Conservation (phyloP, 2,113 vertebrate genomes). For the Burhinus oedicnemus region DNA sequence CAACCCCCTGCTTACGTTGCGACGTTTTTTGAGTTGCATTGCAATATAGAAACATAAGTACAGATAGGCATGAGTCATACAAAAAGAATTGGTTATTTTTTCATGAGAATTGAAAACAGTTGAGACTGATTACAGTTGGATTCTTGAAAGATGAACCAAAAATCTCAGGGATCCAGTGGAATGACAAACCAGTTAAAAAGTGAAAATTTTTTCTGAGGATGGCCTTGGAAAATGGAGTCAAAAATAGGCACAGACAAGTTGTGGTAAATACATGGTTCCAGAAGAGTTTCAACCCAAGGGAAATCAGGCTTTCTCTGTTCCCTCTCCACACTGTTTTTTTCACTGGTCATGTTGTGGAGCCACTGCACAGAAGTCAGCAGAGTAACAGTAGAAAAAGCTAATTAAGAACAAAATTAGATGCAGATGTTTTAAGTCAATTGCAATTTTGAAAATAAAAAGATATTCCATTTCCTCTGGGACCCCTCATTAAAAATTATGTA, state of each 20-base stretch:
- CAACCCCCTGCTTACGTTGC: neutral
- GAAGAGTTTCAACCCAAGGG: neutral
- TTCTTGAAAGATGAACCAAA: constrained; percentile 4
- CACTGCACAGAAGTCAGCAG: neutral
- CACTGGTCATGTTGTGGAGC: neutral
- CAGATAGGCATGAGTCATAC: neutral
- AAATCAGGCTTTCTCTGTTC: neutral
- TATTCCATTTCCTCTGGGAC: neutral
- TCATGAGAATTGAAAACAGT: neutral
- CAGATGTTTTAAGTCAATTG: neutral
- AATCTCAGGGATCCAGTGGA: neutral
- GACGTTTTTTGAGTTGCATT: neutral
- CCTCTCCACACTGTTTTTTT: neutral
- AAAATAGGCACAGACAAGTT: neutral
- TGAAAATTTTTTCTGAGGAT: neutral
- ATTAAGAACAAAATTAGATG: neutral
- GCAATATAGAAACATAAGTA: neutral
- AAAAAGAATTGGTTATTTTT: neutral
- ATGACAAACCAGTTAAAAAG: neutral
- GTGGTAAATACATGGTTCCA: neutral
- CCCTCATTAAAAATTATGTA: neutral
- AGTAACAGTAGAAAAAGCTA: neutral
- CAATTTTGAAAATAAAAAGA: constrained; percentile 5
- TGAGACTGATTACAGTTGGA: neutral
- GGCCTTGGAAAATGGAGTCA: neutral